Conservation (phyloP, 2,113 vertebrate genomes). For the Electrona antarctica region DNA sequence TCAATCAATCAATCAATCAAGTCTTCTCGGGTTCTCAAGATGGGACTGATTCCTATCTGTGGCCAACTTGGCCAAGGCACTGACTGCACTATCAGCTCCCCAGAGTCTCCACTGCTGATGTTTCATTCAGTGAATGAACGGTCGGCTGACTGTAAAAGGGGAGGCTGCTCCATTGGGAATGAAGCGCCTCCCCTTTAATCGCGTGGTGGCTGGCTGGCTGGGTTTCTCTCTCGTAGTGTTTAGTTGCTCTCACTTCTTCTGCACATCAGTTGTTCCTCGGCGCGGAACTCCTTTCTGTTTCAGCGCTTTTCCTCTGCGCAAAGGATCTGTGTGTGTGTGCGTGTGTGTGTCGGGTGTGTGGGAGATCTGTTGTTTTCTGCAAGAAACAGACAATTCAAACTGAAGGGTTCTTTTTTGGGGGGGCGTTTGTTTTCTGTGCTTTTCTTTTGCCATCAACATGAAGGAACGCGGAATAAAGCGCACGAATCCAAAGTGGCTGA, state of each 20-base stretch:
- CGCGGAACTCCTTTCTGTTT: slow-evolving; percentile 40
- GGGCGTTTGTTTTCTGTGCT: background rate
- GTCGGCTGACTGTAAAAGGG: slow-evolving; percentile 58
- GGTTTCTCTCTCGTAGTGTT: slow-evolving; percentile 53
- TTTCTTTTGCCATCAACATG: slow-evolving; percentile 51
- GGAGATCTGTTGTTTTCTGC: slow-evolving; percentile 1
- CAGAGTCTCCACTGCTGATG: slow-evolving; percentile 50
- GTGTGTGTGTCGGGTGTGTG: too few relatives aligned
- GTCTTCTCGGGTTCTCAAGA: background rate
- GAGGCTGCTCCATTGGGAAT: slow-evolving; percentile 58
- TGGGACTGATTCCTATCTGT: background rate
- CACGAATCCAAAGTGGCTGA: slow-evolving; percentile 54
- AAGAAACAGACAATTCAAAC: slow-evolving; percentile 1
- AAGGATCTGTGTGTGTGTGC: too few relatives aligned
- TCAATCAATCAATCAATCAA: too few relatives aligned
- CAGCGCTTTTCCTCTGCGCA: background rate
- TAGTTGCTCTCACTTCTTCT: slow-evolving; percentile 58
- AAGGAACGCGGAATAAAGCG: slow-evolving; percentile 55
- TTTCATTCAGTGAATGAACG: slow-evolving; percentile 65
- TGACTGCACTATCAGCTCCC: background rate
- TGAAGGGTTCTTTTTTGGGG: slow-evolving; percentile 1
- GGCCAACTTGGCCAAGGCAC: too few relatives aligned
- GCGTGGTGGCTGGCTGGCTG: slow-evolving; percentile 49
- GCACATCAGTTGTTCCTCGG: slow-evolving; percentile 36
- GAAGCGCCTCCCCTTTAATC: slow-evolving; percentile 77